phyloP scores from a whole-genome alignment of 2,888 invertebrate species.

The Cyaniris semiargus region DNA sequence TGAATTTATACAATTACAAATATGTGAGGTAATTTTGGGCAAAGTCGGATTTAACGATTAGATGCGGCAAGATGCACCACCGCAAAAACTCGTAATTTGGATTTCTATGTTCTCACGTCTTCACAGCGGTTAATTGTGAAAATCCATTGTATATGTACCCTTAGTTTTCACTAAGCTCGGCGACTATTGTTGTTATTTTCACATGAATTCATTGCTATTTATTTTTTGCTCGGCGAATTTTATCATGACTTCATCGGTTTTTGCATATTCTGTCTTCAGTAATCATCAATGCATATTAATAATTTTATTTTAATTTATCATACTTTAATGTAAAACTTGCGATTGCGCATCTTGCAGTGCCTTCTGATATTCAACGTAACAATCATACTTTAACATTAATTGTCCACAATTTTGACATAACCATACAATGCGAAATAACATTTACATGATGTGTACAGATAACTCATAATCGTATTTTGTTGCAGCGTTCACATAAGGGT shows the following conservation, averaged over 20 bases:
- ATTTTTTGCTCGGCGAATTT: constrained; percentile 30
- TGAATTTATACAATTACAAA: constrained; percentile 2
- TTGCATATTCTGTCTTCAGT: background rate
- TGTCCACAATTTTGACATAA: background rate
- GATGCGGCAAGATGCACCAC: constrained; percentile 46
- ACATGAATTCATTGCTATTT: constrained; percentile 36
- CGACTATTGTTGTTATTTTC: constrained; percentile 49
- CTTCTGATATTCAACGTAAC: background rate
- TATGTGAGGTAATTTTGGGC: background rate
- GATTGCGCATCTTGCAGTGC: background rate
- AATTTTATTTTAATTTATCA: background rate
- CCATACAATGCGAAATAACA: background rate
- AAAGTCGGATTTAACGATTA: constrained; percentile 26
- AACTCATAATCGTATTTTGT: constrained; percentile 46
- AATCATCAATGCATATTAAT: background rate
- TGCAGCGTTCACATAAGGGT: constrained; percentile 80
- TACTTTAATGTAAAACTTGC: background rate
- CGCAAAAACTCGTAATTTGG: constrained; percentile 68
- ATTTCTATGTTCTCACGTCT: constrained; percentile 76
- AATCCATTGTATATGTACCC: constrained; percentile 66
- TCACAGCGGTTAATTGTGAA: constrained; percentile 73
- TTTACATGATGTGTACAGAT: background rate
- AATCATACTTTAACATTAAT: background rate
- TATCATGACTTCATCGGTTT: background rate
- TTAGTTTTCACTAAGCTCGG: constrained; percentile 63